A percentile compares a stretch with the other conserved stretches of the same genome.
Conservation (phyloP, 1,140 invertebrate species). For the Drosophila kepulauana region DNA sequence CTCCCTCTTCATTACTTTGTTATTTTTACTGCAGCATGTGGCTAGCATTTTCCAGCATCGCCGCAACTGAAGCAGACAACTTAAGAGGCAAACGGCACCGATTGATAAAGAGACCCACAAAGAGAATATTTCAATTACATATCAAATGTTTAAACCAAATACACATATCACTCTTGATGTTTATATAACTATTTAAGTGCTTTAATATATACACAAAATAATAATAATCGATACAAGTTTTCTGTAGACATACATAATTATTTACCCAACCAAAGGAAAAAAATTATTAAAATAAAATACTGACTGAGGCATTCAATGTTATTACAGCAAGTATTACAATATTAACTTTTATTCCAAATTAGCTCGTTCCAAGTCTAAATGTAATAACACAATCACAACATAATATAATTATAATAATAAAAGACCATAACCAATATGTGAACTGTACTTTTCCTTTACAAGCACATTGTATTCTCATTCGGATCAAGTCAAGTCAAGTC, state of each 20-base stretch:
- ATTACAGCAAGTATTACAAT: slow-evolving; percentile 59
- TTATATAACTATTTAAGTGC: slow-evolving; percentile 33
- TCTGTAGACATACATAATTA: slow-evolving; percentile 22
- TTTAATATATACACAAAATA: slow-evolving; percentile 30
- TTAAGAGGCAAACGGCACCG: slow-evolving; percentile 21
- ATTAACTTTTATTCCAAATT: slow-evolving; percentile 41
- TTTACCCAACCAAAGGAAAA: slow-evolving; percentile 9
- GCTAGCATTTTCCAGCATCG: slow-evolving; percentile 44
- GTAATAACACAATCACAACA: slow-evolving; percentile 28
- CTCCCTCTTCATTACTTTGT: neutral
- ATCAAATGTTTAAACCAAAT: slow-evolving; percentile 54
- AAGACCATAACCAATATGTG: slow-evolving; percentile 31
- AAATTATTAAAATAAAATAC: slow-evolving; percentile 52
- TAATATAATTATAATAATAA: slow-evolving; percentile 21
- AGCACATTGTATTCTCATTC: slow-evolving; percentile 25
- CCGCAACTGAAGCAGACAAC: slow-evolving; percentile 31
- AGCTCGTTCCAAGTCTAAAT: slow-evolving; percentile 43
- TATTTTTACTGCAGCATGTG: slow-evolving; percentile 14
- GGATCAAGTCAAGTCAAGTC: slow-evolving; percentile 60
- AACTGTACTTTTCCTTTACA: slow-evolving; percentile 25
- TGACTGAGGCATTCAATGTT: slow-evolving; percentile 83
- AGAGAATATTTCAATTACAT: slow-evolving; percentile 49
- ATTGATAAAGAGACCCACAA: slow-evolving; percentile 26
- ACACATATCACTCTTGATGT: slow-evolving; percentile 63
- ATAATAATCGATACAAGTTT: slow-evolving; percentile 54